These are phyloP conservation scores for Crocidura indochinensis DNA, from an alignment of 2,797 vertebrate species.

Conservation along the genomic window DNA sequence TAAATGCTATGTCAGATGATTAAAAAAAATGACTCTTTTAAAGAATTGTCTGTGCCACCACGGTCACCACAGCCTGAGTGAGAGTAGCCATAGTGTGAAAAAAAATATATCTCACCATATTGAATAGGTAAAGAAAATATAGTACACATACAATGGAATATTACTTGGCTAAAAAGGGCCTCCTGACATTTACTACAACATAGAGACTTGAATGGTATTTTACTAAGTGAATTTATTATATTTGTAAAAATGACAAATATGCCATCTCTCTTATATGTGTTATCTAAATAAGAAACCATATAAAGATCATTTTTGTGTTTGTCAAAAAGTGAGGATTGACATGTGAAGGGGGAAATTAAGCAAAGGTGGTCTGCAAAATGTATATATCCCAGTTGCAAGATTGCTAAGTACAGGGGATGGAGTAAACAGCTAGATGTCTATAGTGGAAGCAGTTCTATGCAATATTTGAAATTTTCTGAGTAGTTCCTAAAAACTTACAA, in stretches of 20 bases:
- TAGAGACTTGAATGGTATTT: not conserved
- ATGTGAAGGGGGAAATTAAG: not conserved
- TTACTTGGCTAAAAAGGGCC: not conserved
- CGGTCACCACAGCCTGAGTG: not conserved
- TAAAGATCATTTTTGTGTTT: not conserved
- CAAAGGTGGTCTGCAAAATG: not conserved
- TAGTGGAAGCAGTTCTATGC: too few relatives aligned
- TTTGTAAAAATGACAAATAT: too few relatives aligned
- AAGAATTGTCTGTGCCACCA: not conserved
- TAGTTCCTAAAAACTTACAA: not conserved
- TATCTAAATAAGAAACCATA: not conserved
- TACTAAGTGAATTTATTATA: not conserved
- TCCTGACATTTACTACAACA: not conserved
- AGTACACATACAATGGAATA: not conserved
- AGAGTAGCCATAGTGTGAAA: not conserved
- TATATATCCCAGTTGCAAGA: not conserved
- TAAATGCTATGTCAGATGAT: too few relatives aligned
- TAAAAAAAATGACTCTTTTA: not conserved
- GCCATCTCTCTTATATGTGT: too few relatives aligned
- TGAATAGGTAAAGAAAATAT: not conserved
- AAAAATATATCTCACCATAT: not conserved
- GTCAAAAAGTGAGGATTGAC: not conserved
- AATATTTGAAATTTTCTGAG: too few relatives aligned
- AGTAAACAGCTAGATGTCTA: too few relatives aligned
- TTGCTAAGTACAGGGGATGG: not conserved